Conservation (phyloP, 2,888 invertebrate species). For the Drosophila crucigera region DNA sequence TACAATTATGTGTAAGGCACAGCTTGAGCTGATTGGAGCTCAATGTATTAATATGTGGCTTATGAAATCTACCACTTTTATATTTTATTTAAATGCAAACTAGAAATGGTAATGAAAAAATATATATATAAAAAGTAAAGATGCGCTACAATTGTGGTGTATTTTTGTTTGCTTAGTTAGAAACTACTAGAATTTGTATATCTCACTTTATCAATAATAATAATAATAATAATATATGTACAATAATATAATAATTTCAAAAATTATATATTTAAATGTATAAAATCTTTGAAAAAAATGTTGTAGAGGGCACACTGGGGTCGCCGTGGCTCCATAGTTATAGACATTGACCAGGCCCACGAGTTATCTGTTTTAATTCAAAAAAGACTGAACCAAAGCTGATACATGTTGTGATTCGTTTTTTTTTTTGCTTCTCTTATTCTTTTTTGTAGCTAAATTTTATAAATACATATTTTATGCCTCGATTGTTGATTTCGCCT, state of each 20-base stretch:
- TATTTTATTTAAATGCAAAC: background rate
- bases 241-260: background rate
- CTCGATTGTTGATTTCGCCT: conserved; percentile 54
- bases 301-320: background rate
- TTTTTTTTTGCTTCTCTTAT: conserved; percentile 21
- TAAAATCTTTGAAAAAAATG: accelerated
- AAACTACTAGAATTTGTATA: background rate
- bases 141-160: background rate
- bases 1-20: conserved; percentile 32
- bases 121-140: background rate
- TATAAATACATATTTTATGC: conserved; percentile 30
- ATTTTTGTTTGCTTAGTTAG: background rate
- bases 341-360: conserved; percentile 1
- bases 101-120: background rate
- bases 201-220: background rate
- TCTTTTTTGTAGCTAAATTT: conserved; percentile 13
- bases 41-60: conserved; percentile 12
- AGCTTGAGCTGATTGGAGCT: conserved; percentile 16
- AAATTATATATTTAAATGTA: too few species aligned
- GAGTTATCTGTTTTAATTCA: conserved; percentile 25
- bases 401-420: conserved; percentile 36
- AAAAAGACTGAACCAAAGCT: conserved; percentile 17
- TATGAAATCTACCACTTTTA: background rate
- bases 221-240: too few species aligned
- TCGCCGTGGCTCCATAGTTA: background rate